Conservation (phyloP, 2,888 invertebrate species). For the Eupsilia transversa region DNA sequence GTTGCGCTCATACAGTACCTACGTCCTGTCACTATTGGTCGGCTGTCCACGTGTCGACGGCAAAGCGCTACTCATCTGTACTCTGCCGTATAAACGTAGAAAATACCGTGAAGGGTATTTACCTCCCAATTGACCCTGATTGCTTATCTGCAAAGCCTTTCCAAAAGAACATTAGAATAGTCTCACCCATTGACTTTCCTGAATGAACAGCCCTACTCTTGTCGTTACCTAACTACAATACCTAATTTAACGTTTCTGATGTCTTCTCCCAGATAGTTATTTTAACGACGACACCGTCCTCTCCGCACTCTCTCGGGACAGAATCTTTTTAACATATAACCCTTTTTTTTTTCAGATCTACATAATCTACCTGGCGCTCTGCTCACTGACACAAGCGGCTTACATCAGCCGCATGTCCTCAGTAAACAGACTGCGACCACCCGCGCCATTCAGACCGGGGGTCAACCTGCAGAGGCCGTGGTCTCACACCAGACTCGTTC, state of each 20-base stretch:
- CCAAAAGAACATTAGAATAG: not conserved
- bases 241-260: not conserved
- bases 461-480: conserved; percentile 80
- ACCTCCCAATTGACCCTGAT: too few relatives aligned
- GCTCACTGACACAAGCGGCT: conserved; percentile 78
- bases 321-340: too few relatives aligned
- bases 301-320: too few relatives aligned
- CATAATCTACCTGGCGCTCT: conserved; percentile 71
- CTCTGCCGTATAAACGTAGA: not conserved
- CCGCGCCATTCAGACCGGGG: conserved; percentile 83
- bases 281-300: not conserved
- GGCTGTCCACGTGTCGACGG: too few relatives aligned
- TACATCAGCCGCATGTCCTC: conserved; percentile 82
- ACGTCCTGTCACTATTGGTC: too few relatives aligned
- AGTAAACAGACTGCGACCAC: conserved; percentile 75
- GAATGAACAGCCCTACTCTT: too few relatives aligned
- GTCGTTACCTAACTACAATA: not conserved
- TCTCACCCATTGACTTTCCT: not conserved
- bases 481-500: conserved; percentile 76
- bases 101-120: not conserved
- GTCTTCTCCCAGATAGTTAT: not conserved
- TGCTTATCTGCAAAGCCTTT: not conserved
- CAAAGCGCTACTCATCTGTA: too few relatives aligned
- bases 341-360: conserved; percentile 66
- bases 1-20: too few relatives aligned